Evolutionary conservation across 2,113 vertebrate species (phyloP), one percentile per base, ranked within the genome.

Genomic region (Sus scrofa): DNA sequence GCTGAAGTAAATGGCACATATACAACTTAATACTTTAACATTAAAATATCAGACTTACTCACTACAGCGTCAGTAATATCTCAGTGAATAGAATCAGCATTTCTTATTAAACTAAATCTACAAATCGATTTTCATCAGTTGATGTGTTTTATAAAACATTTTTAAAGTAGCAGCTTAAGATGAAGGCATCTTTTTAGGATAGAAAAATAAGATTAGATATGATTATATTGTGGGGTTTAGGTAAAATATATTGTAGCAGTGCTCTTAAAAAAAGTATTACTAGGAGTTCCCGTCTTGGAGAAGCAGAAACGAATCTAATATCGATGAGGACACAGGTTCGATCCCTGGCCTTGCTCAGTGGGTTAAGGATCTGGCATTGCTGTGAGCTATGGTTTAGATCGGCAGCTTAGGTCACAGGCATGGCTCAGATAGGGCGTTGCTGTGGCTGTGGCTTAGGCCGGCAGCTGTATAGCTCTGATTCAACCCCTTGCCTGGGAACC

Each of bases 91-190:
- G 62, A 92, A 84, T 44, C n/a, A 39, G 19, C 56, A 7, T 67
- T 96, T 92, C 56, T 71, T 95, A 79, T 56, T 92, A 89, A 63
- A 84, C 26, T 78, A 71, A 65, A 65, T 92, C 19, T 63, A 78
- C 27, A 96, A 78, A 39, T 39, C 70, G 27, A 91, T 86, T 96
- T 83, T 77, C 18, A 83, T 87, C 62, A 32, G 2, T 83, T 62
- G 60, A 54, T 63, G 4, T 70, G 8, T 62, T 77, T 75, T 68
- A 58, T 65, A 71, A 88, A 63, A 50, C 34, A 63, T 56, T 63
- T 89, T 78, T 84, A 44, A 39, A 77, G 12, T 26, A 65, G 39
- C 52, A 87, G 83, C 2, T 20, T 50, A 16, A 87, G 37, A 34
- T 74, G 50, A 24, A 86, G 20, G 11, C 20, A 60, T 90, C 73